These are phyloP conservation scores for Xiphorhynchus erythropygius DNA, from an alignment of 2,797 vertebrate species.

Conservation along the genomic window DNA sequence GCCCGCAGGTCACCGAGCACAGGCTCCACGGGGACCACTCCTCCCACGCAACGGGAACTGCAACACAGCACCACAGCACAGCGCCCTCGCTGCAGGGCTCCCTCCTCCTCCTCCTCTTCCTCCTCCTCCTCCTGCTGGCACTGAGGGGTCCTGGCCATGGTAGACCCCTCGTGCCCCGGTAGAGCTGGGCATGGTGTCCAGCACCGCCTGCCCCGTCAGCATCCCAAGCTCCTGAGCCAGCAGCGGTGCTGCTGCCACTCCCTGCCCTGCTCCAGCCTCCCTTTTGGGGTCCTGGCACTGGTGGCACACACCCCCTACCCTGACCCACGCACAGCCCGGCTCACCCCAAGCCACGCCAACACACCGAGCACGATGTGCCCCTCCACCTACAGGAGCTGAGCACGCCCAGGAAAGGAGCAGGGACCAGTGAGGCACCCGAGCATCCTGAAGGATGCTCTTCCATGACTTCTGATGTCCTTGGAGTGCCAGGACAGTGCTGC, in stretches of 20 bases:
- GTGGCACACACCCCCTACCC: background rate
- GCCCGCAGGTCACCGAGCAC: slow-evolving; percentile 93
- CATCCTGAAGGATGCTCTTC: background rate
- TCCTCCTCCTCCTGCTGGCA: background rate
- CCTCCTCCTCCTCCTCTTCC: background rate
- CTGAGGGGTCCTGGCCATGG: background rate
- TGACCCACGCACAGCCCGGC: accelerated
- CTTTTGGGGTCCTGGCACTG: background rate
- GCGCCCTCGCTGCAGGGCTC: slow-evolving; percentile 1
- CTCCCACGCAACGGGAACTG: slow-evolving; percentile 92
- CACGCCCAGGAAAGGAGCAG: accelerated
- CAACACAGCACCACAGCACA: slow-evolving; percentile 86
- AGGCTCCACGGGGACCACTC: slow-evolving; percentile 95
- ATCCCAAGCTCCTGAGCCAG: background rate
- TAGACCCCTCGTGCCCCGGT: background rate
- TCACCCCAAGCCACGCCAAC: accelerated
- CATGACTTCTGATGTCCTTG: accelerated
- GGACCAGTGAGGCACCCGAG: accelerated
- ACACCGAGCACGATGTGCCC: accelerated
- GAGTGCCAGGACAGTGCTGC: background rate
- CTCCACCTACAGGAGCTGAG: accelerated
- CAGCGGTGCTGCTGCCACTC: accelerated
- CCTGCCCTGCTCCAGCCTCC: background rate
- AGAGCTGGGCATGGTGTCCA: accelerated
- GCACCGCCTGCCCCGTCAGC: accelerated